Evolutionary conservation across 2,113 vertebrate species (phyloP).

Genomic region (Anolis carolinensis): DNA sequence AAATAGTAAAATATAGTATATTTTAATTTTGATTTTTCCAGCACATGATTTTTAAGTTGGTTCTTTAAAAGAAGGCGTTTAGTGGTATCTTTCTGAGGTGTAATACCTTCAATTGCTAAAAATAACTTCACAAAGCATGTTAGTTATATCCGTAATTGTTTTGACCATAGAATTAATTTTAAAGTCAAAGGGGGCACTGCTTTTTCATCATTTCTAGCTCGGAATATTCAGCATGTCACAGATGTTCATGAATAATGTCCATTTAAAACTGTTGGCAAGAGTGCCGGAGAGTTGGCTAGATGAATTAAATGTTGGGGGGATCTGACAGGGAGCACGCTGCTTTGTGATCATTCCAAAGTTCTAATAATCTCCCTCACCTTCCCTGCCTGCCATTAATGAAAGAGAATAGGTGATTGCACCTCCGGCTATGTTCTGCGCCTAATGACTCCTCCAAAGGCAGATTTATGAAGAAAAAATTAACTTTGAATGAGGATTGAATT

Average conservation of each 20-base stretch:
- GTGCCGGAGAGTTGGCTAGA: constrained; percentile 86
- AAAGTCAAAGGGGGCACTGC: constrained; percentile 86
- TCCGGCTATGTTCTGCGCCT: constrained; percentile 93
- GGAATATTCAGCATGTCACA: constrained; percentile 93
- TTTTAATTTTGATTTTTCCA: not conserved
- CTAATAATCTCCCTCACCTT: constrained; percentile 99
- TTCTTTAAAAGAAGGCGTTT: constrained; percentile 36
- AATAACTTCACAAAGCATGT: constrained; percentile 71
- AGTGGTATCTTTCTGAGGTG: constrained; percentile 50
- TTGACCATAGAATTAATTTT: constrained; percentile 90
- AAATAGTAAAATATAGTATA: not conserved
- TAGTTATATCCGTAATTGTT: constrained; percentile 83
- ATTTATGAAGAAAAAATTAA: constrained; percentile 95
- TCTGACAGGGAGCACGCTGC: constrained; percentile 98
- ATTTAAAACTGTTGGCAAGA: constrained; percentile 91
- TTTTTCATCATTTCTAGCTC: constrained; percentile 84
- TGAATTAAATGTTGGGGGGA: constrained; percentile 99
- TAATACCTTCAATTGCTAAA: constrained; percentile 52
- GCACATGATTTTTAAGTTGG: not conserved
- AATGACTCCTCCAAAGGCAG: constrained; percentile 99
- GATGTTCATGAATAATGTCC: constrained; percentile 99
- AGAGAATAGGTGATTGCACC: constrained; percentile 99
- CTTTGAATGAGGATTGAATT: constrained; percentile 96
- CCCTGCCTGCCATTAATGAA: constrained; percentile 98
- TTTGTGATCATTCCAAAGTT: constrained; percentile 99